Conservation (phyloP, 2,888 invertebrate genomes). For the Cyrtodaria siliqua region DNA sequence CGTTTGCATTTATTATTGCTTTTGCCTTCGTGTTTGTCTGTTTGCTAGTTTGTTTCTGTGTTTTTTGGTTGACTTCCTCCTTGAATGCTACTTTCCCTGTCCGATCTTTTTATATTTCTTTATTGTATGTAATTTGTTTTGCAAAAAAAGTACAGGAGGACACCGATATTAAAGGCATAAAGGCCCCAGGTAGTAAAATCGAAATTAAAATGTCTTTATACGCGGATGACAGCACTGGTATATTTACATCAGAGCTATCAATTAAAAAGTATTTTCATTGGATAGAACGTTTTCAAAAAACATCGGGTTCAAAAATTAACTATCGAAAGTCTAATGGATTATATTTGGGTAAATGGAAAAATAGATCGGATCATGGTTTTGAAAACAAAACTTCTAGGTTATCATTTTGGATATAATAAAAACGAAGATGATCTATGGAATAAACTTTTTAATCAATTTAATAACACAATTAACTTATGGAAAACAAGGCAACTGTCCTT, state of each 20-base stretch:
- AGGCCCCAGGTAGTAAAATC: conserved; percentile 22
- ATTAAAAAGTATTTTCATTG: background rate
- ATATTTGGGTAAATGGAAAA: conserved; percentile 61
- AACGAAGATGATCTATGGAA: conserved; percentile 44
- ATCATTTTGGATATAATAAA: conserved; percentile 39
- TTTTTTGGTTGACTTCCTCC: too few species aligned
- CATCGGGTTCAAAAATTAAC: conserved; percentile 57
- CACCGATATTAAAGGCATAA: conserved; percentile 21
- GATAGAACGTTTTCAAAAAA: conserved; percentile 18
- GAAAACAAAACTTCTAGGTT: conserved; percentile 45
- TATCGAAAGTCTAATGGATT: conserved; percentile 53
- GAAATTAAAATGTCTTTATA: conserved; percentile 31
- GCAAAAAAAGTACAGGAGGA: conserved; percentile 29
- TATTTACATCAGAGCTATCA: conserved; percentile 15
- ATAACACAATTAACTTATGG: too few species aligned
- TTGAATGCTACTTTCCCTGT: too few species aligned
- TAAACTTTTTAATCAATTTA: conserved; percentile 37
- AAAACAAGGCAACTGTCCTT: too few species aligned
- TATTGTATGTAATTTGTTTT: conserved; percentile 48
- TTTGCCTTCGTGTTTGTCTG: too few species aligned
- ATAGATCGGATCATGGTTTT: conserved; percentile 58
- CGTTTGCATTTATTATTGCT: too few species aligned
- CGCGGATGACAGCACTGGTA: conserved; percentile 33
- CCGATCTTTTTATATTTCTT: too few species aligned
- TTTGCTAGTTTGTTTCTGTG: too few species aligned